Conservation (phyloP, 1,140 invertebrate species). For the Caenorhabditis elegans region DNA sequence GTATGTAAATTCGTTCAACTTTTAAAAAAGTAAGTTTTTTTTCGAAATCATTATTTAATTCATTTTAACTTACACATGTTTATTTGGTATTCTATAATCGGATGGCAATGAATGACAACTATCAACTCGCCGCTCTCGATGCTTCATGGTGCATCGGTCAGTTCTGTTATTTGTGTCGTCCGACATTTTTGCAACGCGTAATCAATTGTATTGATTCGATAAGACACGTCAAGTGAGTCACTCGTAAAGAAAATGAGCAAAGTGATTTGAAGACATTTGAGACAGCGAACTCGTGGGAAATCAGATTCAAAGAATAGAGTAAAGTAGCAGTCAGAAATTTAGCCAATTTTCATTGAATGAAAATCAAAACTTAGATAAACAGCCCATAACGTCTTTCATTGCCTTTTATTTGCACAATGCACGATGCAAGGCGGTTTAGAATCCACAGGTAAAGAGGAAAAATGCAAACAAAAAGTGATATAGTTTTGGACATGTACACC, state of each 20-base stretch:
- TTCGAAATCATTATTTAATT: too few species aligned
- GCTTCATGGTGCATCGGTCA: background rate
- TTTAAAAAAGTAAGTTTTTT: too few species aligned
- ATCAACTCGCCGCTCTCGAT: background rate
- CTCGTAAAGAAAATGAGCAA: background rate
- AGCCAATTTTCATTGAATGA: slow-evolving; percentile 23
- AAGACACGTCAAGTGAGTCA: background rate
- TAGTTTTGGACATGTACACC: background rate
- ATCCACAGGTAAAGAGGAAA: background rate
- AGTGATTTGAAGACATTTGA: background rate
- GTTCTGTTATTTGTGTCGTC: background rate
- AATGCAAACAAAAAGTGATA: background rate
- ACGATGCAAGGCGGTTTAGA: background rate
- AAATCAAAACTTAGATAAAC: slow-evolving; percentile 21
- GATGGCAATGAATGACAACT: background rate
- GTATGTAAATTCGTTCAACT: background rate
- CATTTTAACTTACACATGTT: slow-evolving; percentile 24
- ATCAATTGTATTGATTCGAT: background rate
- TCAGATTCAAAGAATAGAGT: background rate
- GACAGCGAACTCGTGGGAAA: background rate
- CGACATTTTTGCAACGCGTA: background rate
- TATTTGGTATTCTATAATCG: slow-evolving; percentile 23
- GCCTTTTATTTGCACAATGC: slow-evolving; percentile 19
- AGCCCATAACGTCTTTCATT: background rate
- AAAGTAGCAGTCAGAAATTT: background rate